phyloP scores from a whole-genome alignment of 2,113 vertebrate species.

The Copsychus sechellarum region DNA sequence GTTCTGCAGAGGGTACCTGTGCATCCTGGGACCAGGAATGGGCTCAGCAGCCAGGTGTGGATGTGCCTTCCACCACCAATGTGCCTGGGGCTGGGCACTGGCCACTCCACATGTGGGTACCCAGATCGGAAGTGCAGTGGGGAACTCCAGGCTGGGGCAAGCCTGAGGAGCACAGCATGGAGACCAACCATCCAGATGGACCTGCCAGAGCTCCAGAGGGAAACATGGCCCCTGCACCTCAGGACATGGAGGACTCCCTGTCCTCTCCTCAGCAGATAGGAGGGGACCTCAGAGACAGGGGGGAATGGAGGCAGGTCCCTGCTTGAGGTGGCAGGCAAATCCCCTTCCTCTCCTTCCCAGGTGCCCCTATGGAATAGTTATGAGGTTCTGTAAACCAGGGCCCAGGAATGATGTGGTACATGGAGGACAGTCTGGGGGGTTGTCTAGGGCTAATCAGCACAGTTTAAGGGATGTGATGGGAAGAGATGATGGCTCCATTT shows the following conservation, averaged over 20 bases:
- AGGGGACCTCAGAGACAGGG: background rate
- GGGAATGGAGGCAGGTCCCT: background rate
- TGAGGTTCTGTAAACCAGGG: background rate
- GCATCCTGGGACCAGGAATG: background rate
- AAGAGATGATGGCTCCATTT: background rate
- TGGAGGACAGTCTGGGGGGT: background rate
- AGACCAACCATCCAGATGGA: background rate
- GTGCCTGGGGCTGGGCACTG: fast-evolving
- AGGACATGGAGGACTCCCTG: fast-evolving
- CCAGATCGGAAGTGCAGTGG: background rate
- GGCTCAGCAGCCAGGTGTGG: background rate
- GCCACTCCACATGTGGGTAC: fast-evolving
- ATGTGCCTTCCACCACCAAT: fast-evolving
- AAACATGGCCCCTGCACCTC: background rate
- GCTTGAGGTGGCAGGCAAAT: background rate
- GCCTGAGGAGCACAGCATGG: background rate
- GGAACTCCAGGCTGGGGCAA: fast-evolving
- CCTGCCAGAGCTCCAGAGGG: fast-evolving
- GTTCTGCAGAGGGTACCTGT: background rate
- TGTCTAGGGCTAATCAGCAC: background rate
- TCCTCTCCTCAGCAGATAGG: background rate
- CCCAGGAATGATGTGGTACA: background rate
- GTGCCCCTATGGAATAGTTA: background rate
- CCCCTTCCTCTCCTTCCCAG: background rate
- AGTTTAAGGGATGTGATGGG: background rate